Conservation (phyloP, 2,797 vertebrate species). For the Liparis tanakae region DNA sequence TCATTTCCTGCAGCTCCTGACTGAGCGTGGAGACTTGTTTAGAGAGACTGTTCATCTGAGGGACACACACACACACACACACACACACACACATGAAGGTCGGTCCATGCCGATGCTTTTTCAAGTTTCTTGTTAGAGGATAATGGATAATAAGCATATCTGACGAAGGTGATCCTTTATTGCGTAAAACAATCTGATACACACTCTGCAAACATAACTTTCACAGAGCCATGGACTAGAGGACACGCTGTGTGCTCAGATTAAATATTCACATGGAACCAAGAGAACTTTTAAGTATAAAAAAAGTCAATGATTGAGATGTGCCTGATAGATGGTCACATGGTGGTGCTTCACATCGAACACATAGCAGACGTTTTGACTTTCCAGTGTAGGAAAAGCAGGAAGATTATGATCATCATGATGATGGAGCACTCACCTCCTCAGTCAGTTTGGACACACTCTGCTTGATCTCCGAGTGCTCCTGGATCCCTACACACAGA, state of each 20-base stretch:
- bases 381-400: too few species aligned
- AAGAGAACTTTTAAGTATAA: not conserved
- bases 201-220: not conserved
- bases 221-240: not conserved
- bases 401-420: not conserved
- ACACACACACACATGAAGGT: slow-evolving; percentile 1
- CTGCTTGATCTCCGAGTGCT: slow-evolving; percentile 77
- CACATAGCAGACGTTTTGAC: too few species aligned
- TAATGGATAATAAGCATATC: not conserved
- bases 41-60: slow-evolving; percentile 84
- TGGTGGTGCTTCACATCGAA: too few species aligned
- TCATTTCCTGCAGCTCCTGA: slow-evolving; percentile 86
- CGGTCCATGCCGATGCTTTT: not conserved
- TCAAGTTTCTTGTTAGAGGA: not conserved
- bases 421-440: slow-evolving; percentile 65
- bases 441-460: slow-evolving; percentile 73
- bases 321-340: too few species aligned
- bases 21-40: slow-evolving; percentile 85
- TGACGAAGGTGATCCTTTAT: not conserved
- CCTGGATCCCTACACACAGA: slow-evolving; percentile 54
- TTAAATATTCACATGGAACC: not conserved
- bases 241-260: not conserved
- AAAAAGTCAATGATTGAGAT: too few species aligned
- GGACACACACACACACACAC: slow-evolving; percentile 1
- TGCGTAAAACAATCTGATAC: not conserved